Evolutionary conservation across 2,888 invertebrate species (phyloP), one percentile per base, ranked within the genome.

Genomic region (Morpho achilles): DNA sequence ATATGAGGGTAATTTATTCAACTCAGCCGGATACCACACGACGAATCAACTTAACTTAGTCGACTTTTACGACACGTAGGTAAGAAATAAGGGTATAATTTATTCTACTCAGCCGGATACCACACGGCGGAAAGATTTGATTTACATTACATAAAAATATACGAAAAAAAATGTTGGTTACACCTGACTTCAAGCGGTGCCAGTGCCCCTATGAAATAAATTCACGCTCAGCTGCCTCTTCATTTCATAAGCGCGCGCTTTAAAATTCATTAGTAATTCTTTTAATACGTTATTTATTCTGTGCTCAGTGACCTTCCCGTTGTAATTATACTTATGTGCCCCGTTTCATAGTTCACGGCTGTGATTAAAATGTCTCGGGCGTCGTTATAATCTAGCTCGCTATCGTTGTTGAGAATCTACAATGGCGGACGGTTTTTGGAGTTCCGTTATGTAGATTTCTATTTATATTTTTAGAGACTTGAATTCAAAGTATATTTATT

Each of bases 321-420:
- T 84, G 81, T 89, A 89, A 89, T 89, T 85, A 82, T 75, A 74
- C 73, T 72, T 75, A 76, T 73, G 69, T 75, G 73, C 77, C 74
- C 73, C 69, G 80, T 80, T 82, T 82, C 89, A 89, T 88, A 90
- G 89, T 90, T 90, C 89, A 90, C 88, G 87, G 86, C 80, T 84
- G 77, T 84, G 82, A 84, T 86, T 87, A 87, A 84, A 86, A 80
- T 79, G 83, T 85, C 84, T 85, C 73, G 74, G 68, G 66, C 66
- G 76, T 76, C 74, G 73, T 84, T 80, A 83, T 81, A 80, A 77
- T 82, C 83, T 82, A 82, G 78, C 77, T 70, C 70, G 67, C 74
- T 84, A 86, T 87, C 84, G 73, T 65, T 57, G 60, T 65, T 56
- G 69, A 61, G 72, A 74, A 84, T 87, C 84, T 81, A 66, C 69